These are phyloP conservation scores for Actinemys pallida DNA, from an alignment of 2,113 vertebrate genomes.

Conservation along the genomic window DNA sequence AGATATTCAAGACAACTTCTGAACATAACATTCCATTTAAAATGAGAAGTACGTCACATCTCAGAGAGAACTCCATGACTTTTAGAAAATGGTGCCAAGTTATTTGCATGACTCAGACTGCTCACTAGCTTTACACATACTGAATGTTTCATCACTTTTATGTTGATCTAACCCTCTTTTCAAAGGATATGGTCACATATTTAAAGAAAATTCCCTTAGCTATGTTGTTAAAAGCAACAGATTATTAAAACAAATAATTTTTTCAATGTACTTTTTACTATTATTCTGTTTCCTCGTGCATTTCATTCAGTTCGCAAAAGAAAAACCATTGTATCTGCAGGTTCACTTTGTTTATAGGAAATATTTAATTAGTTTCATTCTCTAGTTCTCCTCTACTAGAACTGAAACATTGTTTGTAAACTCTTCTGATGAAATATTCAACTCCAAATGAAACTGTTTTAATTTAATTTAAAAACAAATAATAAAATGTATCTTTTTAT, in stretches of 20 bases:
- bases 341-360: not conserved
- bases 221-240: not conserved
- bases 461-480: not conserved
- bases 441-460: not conserved
- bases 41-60: not conserved
- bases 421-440: not conserved
- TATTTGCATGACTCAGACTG: not conserved
- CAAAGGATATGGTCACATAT: not conserved
- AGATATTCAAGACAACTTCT: not conserved
- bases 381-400: not conserved
- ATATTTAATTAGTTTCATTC: not conserved
- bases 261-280: not conserved
- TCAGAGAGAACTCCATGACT: too few species aligned
- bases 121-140: not conserved
- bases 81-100: not conserved
- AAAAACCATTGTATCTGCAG: not conserved
- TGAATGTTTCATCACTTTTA: not conserved
- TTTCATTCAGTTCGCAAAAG: not conserved
- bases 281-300: not conserved
- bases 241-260: not conserved
- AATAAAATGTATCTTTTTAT: too few species aligned
- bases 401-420: not conserved
- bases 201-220: not conserved
- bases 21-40: not conserved
- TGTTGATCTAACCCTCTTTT: not conserved